A percentile compares a stretch with the other conserved stretches of the same genome.
phyloP scores from a whole-genome alignment of 2,113 vertebrate genomes.

The Struthidea cinerea region DNA sequence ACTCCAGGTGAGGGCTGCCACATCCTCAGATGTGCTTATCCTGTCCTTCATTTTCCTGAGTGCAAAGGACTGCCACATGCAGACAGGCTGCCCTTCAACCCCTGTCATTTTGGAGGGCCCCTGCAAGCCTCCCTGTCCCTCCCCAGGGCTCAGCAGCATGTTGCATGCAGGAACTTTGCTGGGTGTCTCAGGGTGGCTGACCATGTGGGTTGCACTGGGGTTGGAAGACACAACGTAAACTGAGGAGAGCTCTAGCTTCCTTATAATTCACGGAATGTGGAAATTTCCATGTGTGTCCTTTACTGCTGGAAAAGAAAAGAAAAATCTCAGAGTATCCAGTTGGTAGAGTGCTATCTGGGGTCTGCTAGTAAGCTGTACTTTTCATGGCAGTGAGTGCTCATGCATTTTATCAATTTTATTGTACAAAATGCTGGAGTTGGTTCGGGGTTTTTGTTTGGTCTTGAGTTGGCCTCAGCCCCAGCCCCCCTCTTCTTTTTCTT shows the following conservation, averaged over 20 bases:
- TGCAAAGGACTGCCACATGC: rapidly evolving
- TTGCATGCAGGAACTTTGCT: neutral
- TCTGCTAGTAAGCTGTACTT: neutral
- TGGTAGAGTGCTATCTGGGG: neutral
- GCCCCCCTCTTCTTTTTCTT: neutral
- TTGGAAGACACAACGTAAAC: neutral
- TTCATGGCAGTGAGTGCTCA: neutral
- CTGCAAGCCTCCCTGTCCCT: neutral
- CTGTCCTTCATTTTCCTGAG: neutral
- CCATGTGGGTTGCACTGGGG: rapidly evolving
- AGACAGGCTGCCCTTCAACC: neutral
- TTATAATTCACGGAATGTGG: neutral
- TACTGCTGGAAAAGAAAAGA: neutral
- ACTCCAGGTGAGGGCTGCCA: neutral
- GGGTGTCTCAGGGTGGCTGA: neutral
- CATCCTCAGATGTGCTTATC: neutral
- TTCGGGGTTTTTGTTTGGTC: neutral
- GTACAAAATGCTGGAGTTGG: neutral
- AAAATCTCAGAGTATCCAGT: neutral
- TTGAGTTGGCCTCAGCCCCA: neutral
- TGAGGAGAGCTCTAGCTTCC: neutral
- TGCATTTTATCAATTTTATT: neutral
- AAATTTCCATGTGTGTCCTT: neutral
- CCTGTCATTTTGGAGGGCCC: neutral
- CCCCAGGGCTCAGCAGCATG: rapidly evolving